phyloP scores from a whole-genome alignment of 2,888 invertebrate species.

The Phrixothrix hirtus region DNA sequence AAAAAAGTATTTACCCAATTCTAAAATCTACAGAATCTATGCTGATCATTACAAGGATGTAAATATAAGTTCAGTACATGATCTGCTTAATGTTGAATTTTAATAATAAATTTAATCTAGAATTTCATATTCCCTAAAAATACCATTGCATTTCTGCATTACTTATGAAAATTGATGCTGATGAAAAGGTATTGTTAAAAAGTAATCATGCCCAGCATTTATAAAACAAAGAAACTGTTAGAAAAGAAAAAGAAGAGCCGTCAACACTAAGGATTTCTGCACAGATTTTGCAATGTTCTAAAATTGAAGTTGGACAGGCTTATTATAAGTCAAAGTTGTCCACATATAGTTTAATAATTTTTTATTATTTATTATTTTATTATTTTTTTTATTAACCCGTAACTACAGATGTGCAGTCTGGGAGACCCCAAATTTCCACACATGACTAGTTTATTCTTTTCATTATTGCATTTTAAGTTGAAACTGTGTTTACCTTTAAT shows the following conservation, averaged over 20 bases:
- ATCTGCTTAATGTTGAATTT: not conserved
- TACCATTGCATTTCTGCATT: not conserved
- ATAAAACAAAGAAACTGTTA: not conserved
- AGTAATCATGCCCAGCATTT: not conserved
- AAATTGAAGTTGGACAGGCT: slow-evolving; percentile 2
- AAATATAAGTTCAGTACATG: not conserved
- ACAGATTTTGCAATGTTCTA: slow-evolving; percentile 1
- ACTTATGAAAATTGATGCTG: not conserved
- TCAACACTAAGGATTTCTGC: not conserved
- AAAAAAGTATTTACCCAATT: slow-evolving; percentile 1
- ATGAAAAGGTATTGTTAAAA: not conserved
- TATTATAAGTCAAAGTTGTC: slow-evolving; percentile 1
- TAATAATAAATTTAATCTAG: slow-evolving; percentile 1
- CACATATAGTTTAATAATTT: slow-evolving; percentile 3
- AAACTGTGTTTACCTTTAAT: no score
- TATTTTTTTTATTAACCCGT: no score
- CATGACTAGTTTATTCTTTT: no score
- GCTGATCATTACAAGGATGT: not conserved
- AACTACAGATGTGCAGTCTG: no score
- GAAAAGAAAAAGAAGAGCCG: not conserved
- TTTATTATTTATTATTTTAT: no score
- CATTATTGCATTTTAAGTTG: no score
- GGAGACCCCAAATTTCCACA: no score
- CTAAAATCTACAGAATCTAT: slow-evolving; percentile 5
- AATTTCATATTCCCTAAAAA: not conserved